A percentile compares a stretch with the other conserved stretches of the same genome.
Conservation (phyloP, 2,113 vertebrate genomes). For the Tricholaema leucomelas region DNA sequence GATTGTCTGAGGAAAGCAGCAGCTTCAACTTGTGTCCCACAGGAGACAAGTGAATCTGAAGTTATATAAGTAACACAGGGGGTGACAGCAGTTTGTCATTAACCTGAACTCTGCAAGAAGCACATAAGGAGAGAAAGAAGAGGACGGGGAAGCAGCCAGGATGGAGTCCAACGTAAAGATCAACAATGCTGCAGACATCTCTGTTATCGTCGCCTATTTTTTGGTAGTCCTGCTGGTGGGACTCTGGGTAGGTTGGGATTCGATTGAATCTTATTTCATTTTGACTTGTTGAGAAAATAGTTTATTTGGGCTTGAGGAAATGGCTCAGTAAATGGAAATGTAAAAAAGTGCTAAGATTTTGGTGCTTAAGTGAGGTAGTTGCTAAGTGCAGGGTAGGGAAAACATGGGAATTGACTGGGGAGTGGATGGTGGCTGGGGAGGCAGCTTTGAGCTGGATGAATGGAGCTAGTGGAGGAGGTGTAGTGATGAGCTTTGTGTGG, state of each 20-base stretch:
- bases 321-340: not conserved
- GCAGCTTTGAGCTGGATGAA: not conserved
- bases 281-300: not conserved
- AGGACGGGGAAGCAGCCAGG: constrained; percentile 6
- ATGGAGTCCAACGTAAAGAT: constrained; percentile 61
- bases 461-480: not conserved
- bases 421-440: not conserved
- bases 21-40: constrained; percentile 14
- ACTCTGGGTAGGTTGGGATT: constrained; percentile 85
- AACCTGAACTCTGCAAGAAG: constrained; percentile 57
- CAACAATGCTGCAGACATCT: constrained; percentile 90
- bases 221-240: constrained; percentile 90
- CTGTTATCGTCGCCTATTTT: constrained; percentile 93
- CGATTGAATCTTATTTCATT: not conserved
- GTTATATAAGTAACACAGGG: constrained; percentile 44
- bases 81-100: constrained; percentile 74
- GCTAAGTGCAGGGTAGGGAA: not conserved
- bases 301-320: not conserved
- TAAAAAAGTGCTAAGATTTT: not conserved
- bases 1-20: not conserved
- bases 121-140: constrained; percentile 54
- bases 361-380: not conserved
- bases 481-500: not conserved
- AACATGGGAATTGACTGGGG: not conserved
- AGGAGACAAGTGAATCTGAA: constrained; percentile 51